phyloP scores from a whole-genome alignment of 2,113 vertebrate species.

The Erythrocercus mccallii region DNA sequence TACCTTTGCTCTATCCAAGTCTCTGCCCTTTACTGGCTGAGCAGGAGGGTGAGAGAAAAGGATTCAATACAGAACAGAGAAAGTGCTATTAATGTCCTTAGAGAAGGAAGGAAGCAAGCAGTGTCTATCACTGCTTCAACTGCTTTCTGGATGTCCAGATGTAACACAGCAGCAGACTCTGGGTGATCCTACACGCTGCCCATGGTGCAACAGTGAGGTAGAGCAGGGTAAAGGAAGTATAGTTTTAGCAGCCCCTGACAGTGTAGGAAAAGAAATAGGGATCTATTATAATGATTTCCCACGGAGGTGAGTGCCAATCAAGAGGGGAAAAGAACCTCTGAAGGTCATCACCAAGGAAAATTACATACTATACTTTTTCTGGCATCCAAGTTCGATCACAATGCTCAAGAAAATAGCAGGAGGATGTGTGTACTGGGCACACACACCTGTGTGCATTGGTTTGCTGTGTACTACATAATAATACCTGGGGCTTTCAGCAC shows the following conservation, averaged over 20 bases:
- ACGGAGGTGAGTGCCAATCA: not conserved
- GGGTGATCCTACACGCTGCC: not conserved
- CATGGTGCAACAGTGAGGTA: not conserved
- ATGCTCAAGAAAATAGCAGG: not conserved
- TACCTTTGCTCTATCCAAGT: not conserved
- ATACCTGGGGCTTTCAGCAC: conserved; percentile 1
- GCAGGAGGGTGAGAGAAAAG: not conserved
- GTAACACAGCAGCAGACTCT: not conserved
- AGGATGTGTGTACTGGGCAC: not conserved
- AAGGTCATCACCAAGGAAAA: conserved; percentile 11
- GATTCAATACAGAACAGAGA: not conserved
- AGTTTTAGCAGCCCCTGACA: conserved; percentile 19
- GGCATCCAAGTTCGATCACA: not conserved
- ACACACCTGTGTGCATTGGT: not conserved
- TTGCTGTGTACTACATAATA: not conserved
- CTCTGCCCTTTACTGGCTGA: not conserved
- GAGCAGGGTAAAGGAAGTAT: not conserved
- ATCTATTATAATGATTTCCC: conserved; percentile 41
- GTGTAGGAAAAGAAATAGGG: not conserved
- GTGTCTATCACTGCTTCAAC: not conserved
- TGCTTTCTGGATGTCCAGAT: not conserved
- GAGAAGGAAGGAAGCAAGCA: not conserved
- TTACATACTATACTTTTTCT: not conserved
- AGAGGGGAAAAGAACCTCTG: not conserved
- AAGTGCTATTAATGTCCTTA: not conserved